These are phyloP conservation scores for Scaptomyza graminum DNA, from an alignment of 1,140 invertebrate genomes.

Conservation along the genomic window DNA sequence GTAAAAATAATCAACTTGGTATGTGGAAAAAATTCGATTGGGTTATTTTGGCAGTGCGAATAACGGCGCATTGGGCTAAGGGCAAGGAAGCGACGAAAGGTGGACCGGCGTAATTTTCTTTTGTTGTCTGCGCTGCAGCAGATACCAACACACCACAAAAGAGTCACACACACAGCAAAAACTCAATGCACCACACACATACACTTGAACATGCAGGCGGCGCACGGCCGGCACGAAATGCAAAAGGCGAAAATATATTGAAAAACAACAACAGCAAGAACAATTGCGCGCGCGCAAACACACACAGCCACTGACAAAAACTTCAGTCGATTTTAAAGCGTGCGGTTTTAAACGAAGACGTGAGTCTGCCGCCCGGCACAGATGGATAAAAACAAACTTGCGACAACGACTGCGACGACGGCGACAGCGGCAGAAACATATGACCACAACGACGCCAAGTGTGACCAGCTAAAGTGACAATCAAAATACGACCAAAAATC, in stretches of 20 bases:
- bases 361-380: conserved; percentile 41
- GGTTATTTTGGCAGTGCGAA: conserved; percentile 75
- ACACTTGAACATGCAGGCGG: conserved; percentile 31
- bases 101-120: conserved; percentile 62
- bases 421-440: conserved; percentile 28
- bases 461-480: conserved; percentile 5
- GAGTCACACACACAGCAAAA: conserved; percentile 18
- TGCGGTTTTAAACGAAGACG: conserved; percentile 25
- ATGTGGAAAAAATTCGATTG: conserved; percentile 45
- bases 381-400: conserved; percentile 47
- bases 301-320: conserved; percentile 4
- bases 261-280: conserved; percentile 26
- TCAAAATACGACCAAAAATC: background rate
- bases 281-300: conserved; percentile 49
- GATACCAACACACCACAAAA: conserved; percentile 5
- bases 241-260: conserved; percentile 17
- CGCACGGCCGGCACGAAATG: conserved; percentile 58
- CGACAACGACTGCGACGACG: conserved; percentile 7
- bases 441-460: conserved; percentile 5
- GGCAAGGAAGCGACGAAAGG: conserved; percentile 42
- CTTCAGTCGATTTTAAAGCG: conserved; percentile 45
- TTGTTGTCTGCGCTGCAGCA: conserved; percentile 69
- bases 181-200: conserved; percentile 27
- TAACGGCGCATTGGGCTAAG: conserved; percentile 68
- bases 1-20: conserved; percentile 57